phyloP scores from a whole-genome alignment of 1,140 invertebrate species.

The Euschistus heros region DNA sequence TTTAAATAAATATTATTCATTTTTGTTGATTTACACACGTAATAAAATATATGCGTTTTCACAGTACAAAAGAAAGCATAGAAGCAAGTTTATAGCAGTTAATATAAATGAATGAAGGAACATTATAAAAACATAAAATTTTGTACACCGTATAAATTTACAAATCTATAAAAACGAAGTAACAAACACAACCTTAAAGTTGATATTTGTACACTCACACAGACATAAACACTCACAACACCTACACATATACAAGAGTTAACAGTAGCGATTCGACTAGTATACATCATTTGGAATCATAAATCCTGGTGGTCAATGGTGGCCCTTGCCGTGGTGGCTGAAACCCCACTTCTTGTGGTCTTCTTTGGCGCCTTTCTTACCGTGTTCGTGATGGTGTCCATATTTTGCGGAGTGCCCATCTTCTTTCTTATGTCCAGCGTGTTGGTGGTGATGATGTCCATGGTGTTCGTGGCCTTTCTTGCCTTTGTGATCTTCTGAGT shows the following conservation, averaged over 20 bases:
- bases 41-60: too few species aligned
- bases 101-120: too few species aligned
- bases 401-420: conserved; percentile 54
- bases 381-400: conserved; percentile 50
- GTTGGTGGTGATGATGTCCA: conserved; percentile 46
- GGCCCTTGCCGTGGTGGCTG: conserved; percentile 20
- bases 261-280: background rate
- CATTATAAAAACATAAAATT: background rate
- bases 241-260: background rate
- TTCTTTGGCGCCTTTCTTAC: conserved; percentile 53
- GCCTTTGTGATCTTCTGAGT: conserved; percentile 49
- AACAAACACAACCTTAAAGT: background rate
- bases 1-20: too few species aligned
- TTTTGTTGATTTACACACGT: too few species aligned
- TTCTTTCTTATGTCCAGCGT: conserved; percentile 54
- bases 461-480: conserved; percentile 50
- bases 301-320: conserved; percentile 7
- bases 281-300: background rate
- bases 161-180: background rate
- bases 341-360: conserved; percentile 55
- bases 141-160: conserved; percentile 1
- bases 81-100: too few species aligned
- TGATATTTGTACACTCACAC: too few species aligned
- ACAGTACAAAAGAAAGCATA: too few species aligned
- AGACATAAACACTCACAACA: background rate